phyloP scores from a whole-genome alignment of 2,113 vertebrate genomes.

The Gambusia affinis region DNA sequence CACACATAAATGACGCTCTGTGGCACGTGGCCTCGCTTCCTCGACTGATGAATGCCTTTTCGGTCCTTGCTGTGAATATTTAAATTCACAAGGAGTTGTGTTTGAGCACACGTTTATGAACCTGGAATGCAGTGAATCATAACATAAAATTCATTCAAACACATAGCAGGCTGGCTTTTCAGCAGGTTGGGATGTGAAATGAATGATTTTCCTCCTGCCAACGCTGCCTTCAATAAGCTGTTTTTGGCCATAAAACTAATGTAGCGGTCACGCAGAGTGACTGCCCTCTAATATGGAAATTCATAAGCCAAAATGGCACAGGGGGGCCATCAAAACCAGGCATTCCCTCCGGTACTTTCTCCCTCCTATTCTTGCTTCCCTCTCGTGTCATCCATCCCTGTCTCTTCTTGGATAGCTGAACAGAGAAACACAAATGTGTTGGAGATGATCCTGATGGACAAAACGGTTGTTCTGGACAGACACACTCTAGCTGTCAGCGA shows the following conservation, averaged over 20 bases:
- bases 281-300: slow-evolving; percentile 70
- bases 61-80: background rate
- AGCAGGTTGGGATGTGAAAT: slow-evolving; percentile 9
- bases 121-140: background rate
- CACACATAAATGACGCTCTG: background rate
- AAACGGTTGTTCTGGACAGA: slow-evolving; percentile 24
- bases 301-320: slow-evolving; percentile 56
- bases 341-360: slow-evolving; percentile 32
- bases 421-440: slow-evolving; percentile 51
- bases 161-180: slow-evolving; percentile 30
- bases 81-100: background rate
- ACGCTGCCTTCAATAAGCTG: slow-evolving; percentile 37
- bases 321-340: slow-evolving; percentile 64
- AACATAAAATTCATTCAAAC: slow-evolving; percentile 25
- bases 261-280: slow-evolving; percentile 55
- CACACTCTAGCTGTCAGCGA: background rate
- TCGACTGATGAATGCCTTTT: slow-evolving; percentile 5
- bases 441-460: slow-evolving; percentile 42
- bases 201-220: slow-evolving; percentile 14
- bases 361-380: slow-evolving; percentile 5
- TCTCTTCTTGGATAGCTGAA: slow-evolving; percentile 39
- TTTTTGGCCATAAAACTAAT: slow-evolving; percentile 59
- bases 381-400: background rate
- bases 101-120: background rate
- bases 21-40: background rate